These are phyloP conservation scores for Pseudochirops corinnae DNA, from an alignment of 2,797 vertebrate genomes.

Conservation along the genomic window DNA sequence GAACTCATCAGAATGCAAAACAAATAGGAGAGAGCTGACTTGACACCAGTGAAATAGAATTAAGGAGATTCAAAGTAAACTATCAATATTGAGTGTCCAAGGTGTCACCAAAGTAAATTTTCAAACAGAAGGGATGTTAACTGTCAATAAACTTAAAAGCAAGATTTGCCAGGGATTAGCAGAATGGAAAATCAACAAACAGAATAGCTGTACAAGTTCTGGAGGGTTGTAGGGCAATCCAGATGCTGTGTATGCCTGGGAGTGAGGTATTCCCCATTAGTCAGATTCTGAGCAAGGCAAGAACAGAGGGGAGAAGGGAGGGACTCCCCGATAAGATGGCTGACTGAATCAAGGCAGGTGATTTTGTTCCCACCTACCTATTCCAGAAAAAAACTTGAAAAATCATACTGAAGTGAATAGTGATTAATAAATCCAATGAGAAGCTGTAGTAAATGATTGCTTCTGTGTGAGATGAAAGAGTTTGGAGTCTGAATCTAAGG, in stretches of 20 bases:
- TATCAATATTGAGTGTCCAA: neutral
- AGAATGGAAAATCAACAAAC: neutral
- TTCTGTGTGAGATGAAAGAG: too few relatives aligned
- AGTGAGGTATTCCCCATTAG: neutral
- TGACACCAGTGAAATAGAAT: conserved; percentile 37
- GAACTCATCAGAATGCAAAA: conserved; percentile 15
- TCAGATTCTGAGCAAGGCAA: neutral
- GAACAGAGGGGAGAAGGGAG: neutral
- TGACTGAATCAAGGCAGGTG: neutral
- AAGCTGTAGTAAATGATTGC: neutral
- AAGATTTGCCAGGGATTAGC: neutral
- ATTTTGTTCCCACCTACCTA: neutral
- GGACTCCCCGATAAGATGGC: neutral
- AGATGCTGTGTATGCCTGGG: neutral
- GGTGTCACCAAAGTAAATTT: conserved; percentile 41
- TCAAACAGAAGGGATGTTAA: neutral
- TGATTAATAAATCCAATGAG: neutral
- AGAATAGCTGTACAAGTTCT: neutral
- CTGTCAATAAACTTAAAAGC: neutral
- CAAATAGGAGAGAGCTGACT: neutral
- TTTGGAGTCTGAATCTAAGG: too few relatives aligned
- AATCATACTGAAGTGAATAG: neutral
- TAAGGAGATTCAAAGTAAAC: conserved; percentile 23
- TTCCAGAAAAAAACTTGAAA: neutral
- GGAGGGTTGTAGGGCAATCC: neutral